Evolutionary conservation across 92 coral and sea anemone genomes (phyloP), one percentile per base, ranked within the genome.

Genomic region (Bergia puertoricense): DNA sequence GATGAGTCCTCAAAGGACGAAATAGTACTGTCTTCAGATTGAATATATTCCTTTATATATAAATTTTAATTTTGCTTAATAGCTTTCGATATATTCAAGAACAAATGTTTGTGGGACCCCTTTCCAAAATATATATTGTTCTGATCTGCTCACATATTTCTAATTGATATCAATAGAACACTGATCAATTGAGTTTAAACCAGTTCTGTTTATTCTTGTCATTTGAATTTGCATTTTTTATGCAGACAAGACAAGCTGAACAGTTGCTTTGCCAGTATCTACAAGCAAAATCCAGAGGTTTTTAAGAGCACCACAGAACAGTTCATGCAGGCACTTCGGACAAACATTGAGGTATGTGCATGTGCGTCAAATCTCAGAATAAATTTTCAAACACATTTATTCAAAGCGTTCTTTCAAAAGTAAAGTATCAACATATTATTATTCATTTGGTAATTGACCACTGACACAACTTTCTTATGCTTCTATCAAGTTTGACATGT

Each of bases 221-320:
- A 9, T 43, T 72, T 46, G 13, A 36, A 10, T 72, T 36, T 54
- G 51, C 59, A 43, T 10, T 44, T 0, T 5, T 44, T 41, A 15
- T 71, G 45, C 80, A 96, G 99, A 42, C 92, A 85, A 43, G 95
- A 93, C 37, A 96, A 96, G 89, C 90, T 96, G 74, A 92, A 90
- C 23, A 91, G 88, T 39, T 87, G 93, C 81, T 93, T 95, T 30
- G 81, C 88, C 13, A 89, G 82, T 65, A 88, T 96, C 46, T 80
- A 88, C 56, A 89, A 91, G 65, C 91, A 88, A 80, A 92, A 95
- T 74, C 98, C 98, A 41, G 90, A 82, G 40, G 96, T 88, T 15
- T 95, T 96, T 65, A 88, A 87, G 74, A 93, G 88, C 74, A 90
- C 95, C 72, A 92, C 94, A 23, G 94, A 92, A 66, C 98, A 96